Base-by-base conservation (phyloP, 2,797 vertebrate genomes). In the Hyperoplus lanceolatus region DNA sequence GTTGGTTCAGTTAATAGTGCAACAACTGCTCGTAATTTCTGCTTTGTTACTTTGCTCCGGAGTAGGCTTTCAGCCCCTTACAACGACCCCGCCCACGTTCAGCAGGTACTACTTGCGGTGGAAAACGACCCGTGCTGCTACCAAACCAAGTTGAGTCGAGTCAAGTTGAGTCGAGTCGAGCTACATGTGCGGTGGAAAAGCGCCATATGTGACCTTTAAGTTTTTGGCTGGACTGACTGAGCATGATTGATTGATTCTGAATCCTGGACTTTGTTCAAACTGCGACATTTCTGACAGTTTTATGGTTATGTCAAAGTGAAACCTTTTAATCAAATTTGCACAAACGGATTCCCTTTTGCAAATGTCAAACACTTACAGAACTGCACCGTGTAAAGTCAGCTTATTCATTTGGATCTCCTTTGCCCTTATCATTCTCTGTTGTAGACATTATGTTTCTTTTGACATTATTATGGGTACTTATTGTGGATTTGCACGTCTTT, bases 181-280 rank as follows among this genome's bases (percentile, higher is more conserved):
- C n/a, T n/a, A n/a, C n/a, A n/a, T n/a, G n/a, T n/a, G n/a, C n/a
- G n/a, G n/a, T n/a, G n/a, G n/a, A n/a, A n/a, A n/a, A n/a, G n/a
- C n/a, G n/a, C n/a, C n/a, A n/a, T n/a, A 21, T 21, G 21, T 21
- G 21, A 21, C 21, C 21, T 21, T 21, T 21, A 29, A 53, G 12
- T 66, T 16, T 36, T 39, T 48, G 48, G 39, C 58, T 38, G 43
- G 11, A 45, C n/a, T 13, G 43, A 49, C 18, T 39, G 12, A 56
- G 11, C 6, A 55, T 7, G 16, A 64, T 14, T 56, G 61, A 62
- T 18, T 73, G n/a, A 76, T 60, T 75, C 18, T 45, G 13, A 59
- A 74, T 46, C 51, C 18, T 59, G 69, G 79, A 58, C 48, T 65
- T 42, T 3, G 57, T 45, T 73, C 59, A 55, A 50, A 54, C 48